Percentiles rank a stretch among this genome's conserved stretches.
These are phyloP conservation scores for Sceloporus undulatus DNA, from an alignment of 2,113 vertebrate species.

Conservation along the genomic window DNA sequence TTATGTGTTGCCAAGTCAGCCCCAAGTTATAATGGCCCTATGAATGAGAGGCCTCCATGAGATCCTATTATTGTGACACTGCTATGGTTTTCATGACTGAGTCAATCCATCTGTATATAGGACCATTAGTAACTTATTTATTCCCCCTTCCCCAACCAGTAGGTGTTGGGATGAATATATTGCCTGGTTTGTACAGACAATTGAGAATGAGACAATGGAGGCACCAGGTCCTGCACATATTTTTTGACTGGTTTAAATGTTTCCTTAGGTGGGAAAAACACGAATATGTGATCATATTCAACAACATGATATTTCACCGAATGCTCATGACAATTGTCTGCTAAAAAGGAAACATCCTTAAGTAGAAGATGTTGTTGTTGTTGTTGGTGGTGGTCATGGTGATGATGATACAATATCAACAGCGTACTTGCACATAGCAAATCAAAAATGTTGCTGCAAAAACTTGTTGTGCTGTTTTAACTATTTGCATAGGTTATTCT, in stretches of 20 bases:
- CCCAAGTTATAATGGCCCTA: no score
- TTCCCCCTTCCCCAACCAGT: not conserved
- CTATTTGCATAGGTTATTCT: conserved; percentile 26
- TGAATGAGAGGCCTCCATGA: no score
- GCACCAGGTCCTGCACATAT: no score
- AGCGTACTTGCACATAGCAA: not conserved
- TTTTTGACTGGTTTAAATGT: not conserved
- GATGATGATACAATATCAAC: not conserved
- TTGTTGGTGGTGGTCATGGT: no score
- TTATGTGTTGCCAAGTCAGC: no score
- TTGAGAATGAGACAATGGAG: not conserved
- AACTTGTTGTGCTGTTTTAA: not conserved
- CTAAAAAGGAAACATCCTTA: not conserved
- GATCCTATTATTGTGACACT: no score
- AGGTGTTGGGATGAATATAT: conserved; percentile 16
- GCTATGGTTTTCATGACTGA: no score
- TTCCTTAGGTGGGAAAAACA: not conserved
- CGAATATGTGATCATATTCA: not conserved
- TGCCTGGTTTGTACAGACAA: not conserved
- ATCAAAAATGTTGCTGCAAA: conserved; percentile 21
- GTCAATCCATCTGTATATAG: no score
- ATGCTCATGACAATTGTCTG: not conserved
- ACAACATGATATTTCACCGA: not conserved
- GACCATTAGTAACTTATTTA: not conserved
- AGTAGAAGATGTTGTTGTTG: no score